Percentiles rank a stretch among this genome's conserved stretches.
Evolutionary conservation across 2,797 vertebrate genomes (phyloP).

Genomic region (Rousettus madagascariensis): DNA sequence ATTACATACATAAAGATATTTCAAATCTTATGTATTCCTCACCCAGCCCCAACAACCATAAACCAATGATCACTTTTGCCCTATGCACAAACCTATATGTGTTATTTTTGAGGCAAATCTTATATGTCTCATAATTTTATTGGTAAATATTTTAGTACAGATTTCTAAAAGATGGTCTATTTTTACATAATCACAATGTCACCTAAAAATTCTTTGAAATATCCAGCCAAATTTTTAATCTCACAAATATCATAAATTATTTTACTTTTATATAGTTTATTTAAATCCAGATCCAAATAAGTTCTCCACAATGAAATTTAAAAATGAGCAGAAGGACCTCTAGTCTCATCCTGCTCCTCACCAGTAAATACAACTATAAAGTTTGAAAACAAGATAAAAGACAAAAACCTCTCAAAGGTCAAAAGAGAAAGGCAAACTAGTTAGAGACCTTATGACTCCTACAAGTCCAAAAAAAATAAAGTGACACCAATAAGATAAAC

Average conservation of each 20-base stretch:
- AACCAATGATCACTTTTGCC: neutral
- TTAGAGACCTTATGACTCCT: neutral
- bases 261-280: neutral
- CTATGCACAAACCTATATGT: neutral
- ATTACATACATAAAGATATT: neutral
- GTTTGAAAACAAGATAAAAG: neutral
- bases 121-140: slow-evolving; percentile 6
- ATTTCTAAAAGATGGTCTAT: neutral
- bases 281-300: neutral
- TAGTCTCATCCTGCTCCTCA: neutral
- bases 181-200: neutral
- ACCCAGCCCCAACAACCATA: neutral
- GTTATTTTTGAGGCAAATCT: neutral
- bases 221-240: neutral
- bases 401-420: neutral
- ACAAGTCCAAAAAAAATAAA: neutral
- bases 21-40: neutral
- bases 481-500: neutral
- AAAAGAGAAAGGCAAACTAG: neutral
- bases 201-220: neutral
- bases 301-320: neutral
- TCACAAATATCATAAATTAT: neutral
- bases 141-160: neutral
- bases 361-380: neutral
- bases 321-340: slow-evolving; percentile 6